Conservation (phyloP, 2,113 vertebrate genomes). For the Burhinus oedicnemus region DNA sequence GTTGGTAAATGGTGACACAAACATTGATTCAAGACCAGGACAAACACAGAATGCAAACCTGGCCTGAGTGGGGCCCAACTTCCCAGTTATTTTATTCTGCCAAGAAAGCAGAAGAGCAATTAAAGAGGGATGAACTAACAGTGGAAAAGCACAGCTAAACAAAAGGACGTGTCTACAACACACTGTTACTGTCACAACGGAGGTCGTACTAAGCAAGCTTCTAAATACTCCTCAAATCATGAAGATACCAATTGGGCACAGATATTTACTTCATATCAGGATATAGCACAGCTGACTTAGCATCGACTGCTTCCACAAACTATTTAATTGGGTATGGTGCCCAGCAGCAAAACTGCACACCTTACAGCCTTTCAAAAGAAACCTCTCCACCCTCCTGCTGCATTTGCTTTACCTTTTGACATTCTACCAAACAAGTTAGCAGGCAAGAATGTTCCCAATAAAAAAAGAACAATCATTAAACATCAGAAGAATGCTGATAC, state of each 20-base stretch:
- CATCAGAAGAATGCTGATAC: neutral
- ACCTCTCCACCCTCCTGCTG: neutral
- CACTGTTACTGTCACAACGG: neutral
- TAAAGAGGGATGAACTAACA: neutral
- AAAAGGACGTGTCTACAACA: neutral
- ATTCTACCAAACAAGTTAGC: neutral
- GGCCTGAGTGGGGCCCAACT: neutral
- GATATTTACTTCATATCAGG: neutral
- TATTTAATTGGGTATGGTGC: neutral
- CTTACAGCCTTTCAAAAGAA: neutral
- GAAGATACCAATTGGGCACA: neutral
- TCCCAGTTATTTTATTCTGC: neutral
- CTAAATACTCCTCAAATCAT: neutral
- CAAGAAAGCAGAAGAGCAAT: neutral
- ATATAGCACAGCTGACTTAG: neutral
- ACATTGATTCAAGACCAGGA: constrained; percentile 11
- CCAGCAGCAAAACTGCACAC: neutral
- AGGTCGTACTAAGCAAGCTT: neutral
- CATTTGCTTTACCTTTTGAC: neutral
- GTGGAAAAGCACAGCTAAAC: neutral
- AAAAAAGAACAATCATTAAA: neutral
- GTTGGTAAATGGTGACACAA: constrained; percentile 15
- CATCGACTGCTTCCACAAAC: neutral
- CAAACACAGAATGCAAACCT: constrained; percentile 44
- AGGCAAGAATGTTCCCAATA: neutral